phyloP scores from a whole-genome alignment of 37 sponge, comb jelly and placozoan genomes.

The Axinella damicornis region DNA sequence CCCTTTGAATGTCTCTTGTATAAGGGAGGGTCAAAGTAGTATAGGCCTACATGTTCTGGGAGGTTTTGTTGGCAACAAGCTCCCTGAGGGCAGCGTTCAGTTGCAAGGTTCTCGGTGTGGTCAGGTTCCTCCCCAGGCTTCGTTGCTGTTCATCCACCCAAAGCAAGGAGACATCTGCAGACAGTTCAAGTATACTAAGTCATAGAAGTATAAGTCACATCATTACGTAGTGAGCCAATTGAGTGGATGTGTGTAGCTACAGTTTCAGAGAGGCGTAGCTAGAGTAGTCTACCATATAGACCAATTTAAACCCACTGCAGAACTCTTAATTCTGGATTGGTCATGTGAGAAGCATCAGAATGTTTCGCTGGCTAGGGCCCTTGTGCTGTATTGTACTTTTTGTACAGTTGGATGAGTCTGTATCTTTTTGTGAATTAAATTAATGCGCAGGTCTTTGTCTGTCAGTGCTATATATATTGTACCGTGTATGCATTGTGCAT shows the following conservation, averaged over 20 bases:
- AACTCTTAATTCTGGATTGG: too few species aligned
- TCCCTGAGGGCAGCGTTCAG: slow-evolving; percentile 70
- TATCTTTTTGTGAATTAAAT: too few species aligned
- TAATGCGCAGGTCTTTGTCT: too few species aligned
- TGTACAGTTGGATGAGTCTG: too few species aligned
- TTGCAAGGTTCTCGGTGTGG: slow-evolving; percentile 75
- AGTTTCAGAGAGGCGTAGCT: slow-evolving; percentile 76
- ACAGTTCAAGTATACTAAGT: slow-evolving; percentile 92
- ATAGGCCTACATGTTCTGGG: slow-evolving; percentile 66
- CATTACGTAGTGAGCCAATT: slow-evolving; percentile 71
- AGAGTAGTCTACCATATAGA: too few species aligned
- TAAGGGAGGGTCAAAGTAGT: slow-evolving; percentile 71
- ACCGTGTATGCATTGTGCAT: too few species aligned
- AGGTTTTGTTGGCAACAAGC: slow-evolving; percentile 57
- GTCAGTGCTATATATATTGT: too few species aligned
- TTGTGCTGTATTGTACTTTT: too few species aligned
- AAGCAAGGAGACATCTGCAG: slow-evolving; percentile 89
- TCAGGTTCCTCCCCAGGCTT: slow-evolving; percentile 83
- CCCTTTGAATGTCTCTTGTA: slow-evolving; percentile 35
- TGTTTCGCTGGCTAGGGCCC: too few species aligned
- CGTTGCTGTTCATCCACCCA: slow-evolving; percentile 94
- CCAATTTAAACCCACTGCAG: too few species aligned
- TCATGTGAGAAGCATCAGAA: too few species aligned
- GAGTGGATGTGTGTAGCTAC: slow-evolving; percentile 84
- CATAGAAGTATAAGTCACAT: slow-evolving; percentile 78